Conservation (phyloP, 2,113 vertebrate species). For the Saguinus imperator region DNA sequence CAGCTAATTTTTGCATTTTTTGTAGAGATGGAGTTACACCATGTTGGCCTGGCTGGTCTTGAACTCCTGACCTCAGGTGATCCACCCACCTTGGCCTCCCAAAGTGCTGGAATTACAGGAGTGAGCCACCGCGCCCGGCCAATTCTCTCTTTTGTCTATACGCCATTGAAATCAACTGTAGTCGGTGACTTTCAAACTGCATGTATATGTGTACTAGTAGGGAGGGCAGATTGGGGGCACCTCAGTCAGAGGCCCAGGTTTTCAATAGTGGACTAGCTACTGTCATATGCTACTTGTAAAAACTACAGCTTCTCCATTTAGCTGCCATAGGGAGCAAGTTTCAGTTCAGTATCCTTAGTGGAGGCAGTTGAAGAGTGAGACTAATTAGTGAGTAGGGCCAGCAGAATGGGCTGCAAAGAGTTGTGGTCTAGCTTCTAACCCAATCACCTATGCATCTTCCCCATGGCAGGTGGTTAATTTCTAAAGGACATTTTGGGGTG, state of each 20-base stretch:
- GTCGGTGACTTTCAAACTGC: conserved; percentile 30
- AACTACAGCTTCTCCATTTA: not conserved
- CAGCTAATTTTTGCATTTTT: too few species aligned
- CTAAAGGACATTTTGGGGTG: not conserved
- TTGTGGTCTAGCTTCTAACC: not conserved
- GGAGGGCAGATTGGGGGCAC: too few species aligned
- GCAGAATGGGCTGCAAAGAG: not conserved
- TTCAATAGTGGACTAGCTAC: not conserved
- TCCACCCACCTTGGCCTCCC: too few species aligned
- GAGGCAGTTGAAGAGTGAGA: not conserved
- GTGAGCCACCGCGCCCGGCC: too few species aligned
- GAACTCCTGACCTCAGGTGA: too few species aligned
- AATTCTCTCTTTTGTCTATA: conserved; percentile 61
- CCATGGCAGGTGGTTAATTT: not conserved
- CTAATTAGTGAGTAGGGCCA: not conserved
- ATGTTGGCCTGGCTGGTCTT: too few species aligned
- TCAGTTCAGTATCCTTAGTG: not conserved
- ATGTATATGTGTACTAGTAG: too few species aligned
- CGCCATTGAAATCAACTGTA: conserved; percentile 29
- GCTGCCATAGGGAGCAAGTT: not conserved
- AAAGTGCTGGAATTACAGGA: too few species aligned
- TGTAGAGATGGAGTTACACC: too few species aligned
- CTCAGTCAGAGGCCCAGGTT: not conserved
- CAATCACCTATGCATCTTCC: not conserved
- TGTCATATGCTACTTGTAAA: not conserved